Base-by-base conservation (phyloP, 1,140 invertebrate genomes). In the Probaryconus sp. region DNA sequence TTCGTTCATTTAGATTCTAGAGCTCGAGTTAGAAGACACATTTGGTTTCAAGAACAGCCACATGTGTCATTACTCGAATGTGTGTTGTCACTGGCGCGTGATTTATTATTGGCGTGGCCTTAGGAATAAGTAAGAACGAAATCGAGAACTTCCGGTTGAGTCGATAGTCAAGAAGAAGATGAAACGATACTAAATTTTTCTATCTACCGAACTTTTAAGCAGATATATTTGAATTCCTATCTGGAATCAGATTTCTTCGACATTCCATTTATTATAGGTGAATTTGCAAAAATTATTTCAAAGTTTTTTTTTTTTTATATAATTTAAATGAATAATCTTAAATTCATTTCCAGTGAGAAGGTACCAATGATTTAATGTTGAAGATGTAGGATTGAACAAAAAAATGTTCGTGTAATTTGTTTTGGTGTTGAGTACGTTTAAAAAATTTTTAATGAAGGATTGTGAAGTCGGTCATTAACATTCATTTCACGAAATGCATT, bases 81-180 rank as follows among this genome's bases (percentile, higher is more conserved):
- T 55, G 67, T 72, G 51, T 72, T 64, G 69, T 72, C 69, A 64
- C 53, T 60, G 14, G 45, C 43, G 50, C 51, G 60, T 72, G 69
- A 72, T 72, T 78, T 68, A 72, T 76, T 73, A 70, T 78, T 72
- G 67, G 64, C 53, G 47, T 63, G 64, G 51, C 55, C 64, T 77
- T 75, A 64, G 31, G 48, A 75, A 79, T 68, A 75, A 79, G 67
- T 72, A 42, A 47, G 38, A 40, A 26, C 45, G 28, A 77, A 70
- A 77, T 77, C 65, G 73, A 68, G 56, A 56, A 77, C 70, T 75
- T 76, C 77, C 70, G 73, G 21, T 60, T 18, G 24, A 21, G 30
- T 16, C 14, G 43, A 17, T 45, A 45, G 6, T 14, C 18, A 33
- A 55, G 47, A 56, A 56, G 47, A 67, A 38, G 55, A 61, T 68